Base-by-base conservation (phyloP, 2,888 invertebrate species). In the Andricus quercusramuli region DNA sequence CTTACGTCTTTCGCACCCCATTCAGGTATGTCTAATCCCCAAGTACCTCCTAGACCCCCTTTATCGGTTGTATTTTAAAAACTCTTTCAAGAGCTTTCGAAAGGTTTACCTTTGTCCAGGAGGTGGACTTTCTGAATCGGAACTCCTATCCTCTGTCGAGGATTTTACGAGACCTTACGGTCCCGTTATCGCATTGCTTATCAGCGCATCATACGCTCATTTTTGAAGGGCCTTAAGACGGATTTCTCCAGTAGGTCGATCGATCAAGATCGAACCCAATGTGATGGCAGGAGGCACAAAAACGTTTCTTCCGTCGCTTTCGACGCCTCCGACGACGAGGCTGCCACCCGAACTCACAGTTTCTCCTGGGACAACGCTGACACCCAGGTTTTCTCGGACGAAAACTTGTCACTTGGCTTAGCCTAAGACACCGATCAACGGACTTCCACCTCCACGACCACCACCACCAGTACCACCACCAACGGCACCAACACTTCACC, bases 381-480 rank as follows among this genome's bases (percentile, higher is more conserved):
- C 56, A 74, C 74, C 74, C 59, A 37, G n/a, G 74, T 74, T 32
- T 74, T 56, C 74, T 37, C 20, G 3, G 11, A 51, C 20, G 51
- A 56, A 29, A 22, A 74, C 32, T 74, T 37, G 37, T 74, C 74
- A 74, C 74, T 74, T 74, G 51, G 74, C 56, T 74, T 74, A 74
- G 32, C 56, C 74, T 74, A 74, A 74, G 56, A 74, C 74, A 74
- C 56, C 32, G 29, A 74, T 74, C 77, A 77, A 32, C 77, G 32
- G 41, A 47, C 80, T 84, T 85, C 83, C 84, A 85, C 29, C 82
- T 78, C 78, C 79, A 79, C 20, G 83, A 82, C 83, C 84, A 82
- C 79, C 82, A 84, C 68, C 80, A 81, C 84, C 82, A 84, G 67
- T 79, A 78, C 77, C 80, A 78, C 62, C 78, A 76, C 62, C 80